These are phyloP conservation scores for Ibidorhyncha struthersii DNA, from an alignment of 2,113 vertebrate species.

Conservation along the genomic window DNA sequence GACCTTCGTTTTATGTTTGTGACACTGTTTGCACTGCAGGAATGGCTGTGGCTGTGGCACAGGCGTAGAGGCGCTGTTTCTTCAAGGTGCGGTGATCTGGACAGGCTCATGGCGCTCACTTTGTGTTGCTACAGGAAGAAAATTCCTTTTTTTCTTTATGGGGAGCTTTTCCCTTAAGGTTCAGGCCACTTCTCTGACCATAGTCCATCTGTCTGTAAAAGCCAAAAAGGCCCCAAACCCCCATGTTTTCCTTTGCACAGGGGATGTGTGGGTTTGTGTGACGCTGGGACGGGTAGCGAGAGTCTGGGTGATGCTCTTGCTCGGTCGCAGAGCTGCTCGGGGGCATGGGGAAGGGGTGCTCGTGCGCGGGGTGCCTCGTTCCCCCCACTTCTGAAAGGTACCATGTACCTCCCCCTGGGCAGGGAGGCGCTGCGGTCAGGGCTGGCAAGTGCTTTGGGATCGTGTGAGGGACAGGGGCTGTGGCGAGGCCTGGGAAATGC, in stretches of 20 bases:
- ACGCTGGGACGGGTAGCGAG: rapidly evolving
- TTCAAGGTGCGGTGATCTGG: neutral
- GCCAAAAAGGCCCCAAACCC: neutral
- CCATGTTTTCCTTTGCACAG: neutral
- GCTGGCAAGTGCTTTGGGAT: neutral
- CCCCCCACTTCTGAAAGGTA: neutral
- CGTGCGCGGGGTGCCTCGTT: rapidly evolving
- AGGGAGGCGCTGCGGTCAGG: rapidly evolving
- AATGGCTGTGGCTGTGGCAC: neutral
- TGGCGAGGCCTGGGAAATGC: neutral
- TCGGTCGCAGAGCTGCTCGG: rapidly evolving
- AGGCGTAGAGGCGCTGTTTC: rapidly evolving
- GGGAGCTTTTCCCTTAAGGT: neutral
- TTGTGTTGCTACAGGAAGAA: neutral
- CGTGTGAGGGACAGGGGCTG: neutral
- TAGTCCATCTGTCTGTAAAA: neutral
- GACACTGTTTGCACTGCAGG: rapidly evolving
- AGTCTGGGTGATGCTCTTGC: neutral
- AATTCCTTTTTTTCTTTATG: neutral
- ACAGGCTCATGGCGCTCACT: neutral
- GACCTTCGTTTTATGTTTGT: neutral
- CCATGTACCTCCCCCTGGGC: neutral
- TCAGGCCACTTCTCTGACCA: neutral
- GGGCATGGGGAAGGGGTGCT: neutral
- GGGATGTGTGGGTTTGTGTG: neutral